These are phyloP conservation scores for Chromoteleia sp. DNA, from an alignment of 2,888 invertebrate genomes.

Conservation along the genomic window DNA sequence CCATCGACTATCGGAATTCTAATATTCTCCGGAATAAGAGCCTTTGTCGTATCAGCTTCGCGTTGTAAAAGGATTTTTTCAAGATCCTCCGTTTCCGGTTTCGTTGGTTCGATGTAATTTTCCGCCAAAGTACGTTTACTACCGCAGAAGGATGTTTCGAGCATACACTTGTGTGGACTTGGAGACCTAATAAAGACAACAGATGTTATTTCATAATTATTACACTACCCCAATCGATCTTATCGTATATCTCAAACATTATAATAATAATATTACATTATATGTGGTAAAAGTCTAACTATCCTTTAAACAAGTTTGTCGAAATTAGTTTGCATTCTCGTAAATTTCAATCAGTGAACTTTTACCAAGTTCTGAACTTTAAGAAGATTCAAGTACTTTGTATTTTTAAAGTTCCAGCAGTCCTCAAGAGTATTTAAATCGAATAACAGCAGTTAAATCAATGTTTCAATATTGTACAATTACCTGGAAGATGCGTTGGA, in stretches of 20 bases:
- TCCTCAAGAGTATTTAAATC: background rate
- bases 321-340: background rate
- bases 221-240: no score
- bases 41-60: slow-evolving; percentile 88
- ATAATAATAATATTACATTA: no score
- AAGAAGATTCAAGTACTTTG: background rate
- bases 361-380: background rate
- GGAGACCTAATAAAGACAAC: slow-evolving; percentile 87
- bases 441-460: background rate
- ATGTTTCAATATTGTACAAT: background rate
- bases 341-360: slow-evolving; percentile 11
- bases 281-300: background rate
- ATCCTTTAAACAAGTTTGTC: background rate
- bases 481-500: slow-evolving; percentile 83
- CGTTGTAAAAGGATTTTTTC: slow-evolving; percentile 87
- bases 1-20: slow-evolving; percentile 85
- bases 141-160: slow-evolving; percentile 96
- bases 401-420: background rate
- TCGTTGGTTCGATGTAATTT: slow-evolving; percentile 82
- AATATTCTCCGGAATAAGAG: slow-evolving; percentile 88
- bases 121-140: slow-evolving; percentile 88
- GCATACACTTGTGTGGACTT: slow-evolving; percentile 95
- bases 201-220: background rate
- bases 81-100: slow-evolving; percentile 86
- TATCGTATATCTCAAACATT: no score